Percentiles rank a stretch among this genome's conserved stretches.
phyloP scores from a whole-genome alignment of 2,113 vertebrate genomes.

The Heliornis fulica region DNA sequence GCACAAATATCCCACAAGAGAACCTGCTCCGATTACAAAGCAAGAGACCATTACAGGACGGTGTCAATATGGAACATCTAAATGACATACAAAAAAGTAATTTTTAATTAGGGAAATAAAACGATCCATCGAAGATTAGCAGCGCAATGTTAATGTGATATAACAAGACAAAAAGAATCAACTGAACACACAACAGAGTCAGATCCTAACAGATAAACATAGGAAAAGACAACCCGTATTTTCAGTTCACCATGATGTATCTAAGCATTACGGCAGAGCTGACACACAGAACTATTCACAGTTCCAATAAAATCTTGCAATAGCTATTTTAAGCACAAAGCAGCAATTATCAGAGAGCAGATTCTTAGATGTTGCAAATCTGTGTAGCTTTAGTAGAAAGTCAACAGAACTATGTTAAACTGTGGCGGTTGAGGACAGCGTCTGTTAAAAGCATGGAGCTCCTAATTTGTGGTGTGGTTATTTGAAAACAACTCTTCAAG shows the following conservation, averaged over 20 bases:
- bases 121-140: background rate
- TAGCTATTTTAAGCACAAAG: background rate
- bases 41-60: background rate
- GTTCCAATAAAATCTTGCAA: background rate
- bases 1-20: background rate
- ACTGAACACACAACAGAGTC: background rate
- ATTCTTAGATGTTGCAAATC: background rate
- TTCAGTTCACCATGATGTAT: background rate
- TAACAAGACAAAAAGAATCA: background rate
- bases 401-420: background rate
- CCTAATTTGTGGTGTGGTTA: background rate
- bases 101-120: background rate
- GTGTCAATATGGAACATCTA: background rate
- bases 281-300: background rate
- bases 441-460: background rate
- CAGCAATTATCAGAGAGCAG: background rate
- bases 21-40: background rate
- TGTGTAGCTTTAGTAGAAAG: background rate
- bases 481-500: background rate
- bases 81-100: background rate
- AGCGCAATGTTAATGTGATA: background rate
- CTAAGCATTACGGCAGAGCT: background rate
- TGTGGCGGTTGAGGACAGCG: background rate
- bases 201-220: fast-evolving
- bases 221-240: background rate